A percentile compares a stretch with the other conserved stretches of the same genome.
Evolutionary conservation across 1,140 invertebrate genomes (phyloP).

Genomic region (Lepidurus packardi): DNA sequence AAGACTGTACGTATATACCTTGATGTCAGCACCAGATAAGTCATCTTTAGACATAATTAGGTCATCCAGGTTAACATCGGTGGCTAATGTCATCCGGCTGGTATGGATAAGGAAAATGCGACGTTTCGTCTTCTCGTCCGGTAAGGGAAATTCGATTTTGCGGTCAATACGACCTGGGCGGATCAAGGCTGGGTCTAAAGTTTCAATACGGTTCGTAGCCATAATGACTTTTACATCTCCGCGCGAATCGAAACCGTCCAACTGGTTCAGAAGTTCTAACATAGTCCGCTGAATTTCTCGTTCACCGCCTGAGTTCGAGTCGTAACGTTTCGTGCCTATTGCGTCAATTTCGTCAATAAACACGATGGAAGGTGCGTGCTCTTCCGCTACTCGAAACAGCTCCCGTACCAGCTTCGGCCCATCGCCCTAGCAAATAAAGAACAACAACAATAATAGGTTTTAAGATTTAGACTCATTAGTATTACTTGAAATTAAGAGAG

Average conservation of each 20-base stretch:
- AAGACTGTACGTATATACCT: constrained; percentile 46
- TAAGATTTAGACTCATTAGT: not conserved
- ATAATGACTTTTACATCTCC: constrained; percentile 95
- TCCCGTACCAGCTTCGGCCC: constrained; percentile 97
- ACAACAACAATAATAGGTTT: not conserved
- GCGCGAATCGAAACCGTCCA: constrained; percentile 96
- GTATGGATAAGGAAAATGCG: constrained; percentile 99
- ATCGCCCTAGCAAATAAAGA: constrained; percentile 64
- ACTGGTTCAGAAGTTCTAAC: constrained; percentile 97
- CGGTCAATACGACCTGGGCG: constrained; percentile 97
- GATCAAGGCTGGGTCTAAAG: constrained; percentile 96
- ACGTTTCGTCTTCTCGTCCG: constrained; percentile 98
- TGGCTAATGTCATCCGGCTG: constrained; percentile 92
- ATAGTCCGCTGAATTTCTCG: constrained; percentile 99
- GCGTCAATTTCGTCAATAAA: constrained; percentile 99
- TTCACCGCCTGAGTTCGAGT: constrained; percentile 98
- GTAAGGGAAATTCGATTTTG: constrained; percentile 98
- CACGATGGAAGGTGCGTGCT: constrained; percentile 98
- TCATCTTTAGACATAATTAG: constrained; percentile 99
- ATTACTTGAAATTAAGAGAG: not conserved
- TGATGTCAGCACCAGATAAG: constrained; percentile 88
- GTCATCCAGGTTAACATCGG: constrained; percentile 96
- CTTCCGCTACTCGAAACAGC: constrained; percentile 95
- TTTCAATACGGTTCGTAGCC: constrained; percentile 99
- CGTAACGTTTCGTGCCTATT: constrained; percentile 98